A percentile compares a stretch with the other conserved stretches of the same genome.
Evolutionary conservation across 1,140 invertebrate species (phyloP).

Genomic region (Cardiocondyla obscurior): DNA sequence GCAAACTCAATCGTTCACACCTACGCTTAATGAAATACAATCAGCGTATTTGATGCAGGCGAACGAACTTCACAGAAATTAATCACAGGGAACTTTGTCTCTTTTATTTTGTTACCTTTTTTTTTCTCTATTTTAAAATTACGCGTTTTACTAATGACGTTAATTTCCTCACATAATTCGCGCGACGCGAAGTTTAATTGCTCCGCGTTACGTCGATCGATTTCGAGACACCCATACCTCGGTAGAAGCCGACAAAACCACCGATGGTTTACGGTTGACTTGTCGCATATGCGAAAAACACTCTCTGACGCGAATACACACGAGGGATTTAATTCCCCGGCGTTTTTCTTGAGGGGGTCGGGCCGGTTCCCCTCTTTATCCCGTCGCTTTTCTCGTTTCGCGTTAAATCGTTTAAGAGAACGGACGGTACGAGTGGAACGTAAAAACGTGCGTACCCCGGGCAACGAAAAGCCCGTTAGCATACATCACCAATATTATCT

Average conservation of each 20-base stretch:
- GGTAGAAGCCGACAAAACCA: background rate
- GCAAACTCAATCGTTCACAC: slow-evolving; percentile 33
- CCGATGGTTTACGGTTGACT: background rate
- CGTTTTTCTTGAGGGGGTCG: slow-evolving; percentile 65
- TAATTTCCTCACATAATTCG: background rate
- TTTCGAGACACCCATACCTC: background rate
- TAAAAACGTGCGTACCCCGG: slow-evolving; percentile 67
- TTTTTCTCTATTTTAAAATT: background rate
- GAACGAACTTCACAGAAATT: background rate
- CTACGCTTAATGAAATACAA: slow-evolving; percentile 37
- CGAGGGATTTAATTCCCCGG: slow-evolving; percentile 72
- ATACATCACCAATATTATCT: slow-evolving; percentile 83
- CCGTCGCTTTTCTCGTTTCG: slow-evolving; percentile 55
- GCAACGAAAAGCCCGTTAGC: slow-evolving; percentile 79
- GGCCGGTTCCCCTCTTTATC: slow-evolving; percentile 40
- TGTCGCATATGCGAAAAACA: slow-evolving; percentile 33
- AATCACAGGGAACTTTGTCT: background rate
- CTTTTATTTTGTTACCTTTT: no score
- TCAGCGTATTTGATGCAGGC: background rate
- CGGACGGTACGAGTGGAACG: slow-evolving; percentile 68
- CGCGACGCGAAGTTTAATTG: background rate
- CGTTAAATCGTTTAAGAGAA: slow-evolving; percentile 79
- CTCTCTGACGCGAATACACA: slow-evolving; percentile 57
- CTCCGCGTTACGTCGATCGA: background rate
- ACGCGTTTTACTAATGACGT: background rate